Evolutionary conservation across 2,888 invertebrate genomes (phyloP).

Genomic region (Lymantria monacha): DNA sequence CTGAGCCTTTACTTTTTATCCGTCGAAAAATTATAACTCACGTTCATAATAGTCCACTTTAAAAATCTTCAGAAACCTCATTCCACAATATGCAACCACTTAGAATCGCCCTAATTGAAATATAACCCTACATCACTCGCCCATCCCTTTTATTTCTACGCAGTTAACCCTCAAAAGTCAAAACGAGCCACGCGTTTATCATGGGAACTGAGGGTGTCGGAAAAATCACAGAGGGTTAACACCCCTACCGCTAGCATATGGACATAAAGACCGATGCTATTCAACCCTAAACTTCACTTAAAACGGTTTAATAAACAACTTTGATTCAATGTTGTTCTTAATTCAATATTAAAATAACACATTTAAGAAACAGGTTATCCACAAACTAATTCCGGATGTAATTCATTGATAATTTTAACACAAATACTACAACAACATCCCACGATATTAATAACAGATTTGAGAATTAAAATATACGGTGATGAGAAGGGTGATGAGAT

Average conservation of each 20-base stretch:
- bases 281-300: background rate
- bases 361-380: no score
- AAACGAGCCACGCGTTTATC: slow-evolving; percentile 37
- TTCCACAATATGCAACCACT: slow-evolving; percentile 1
- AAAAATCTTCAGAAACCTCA: background rate
- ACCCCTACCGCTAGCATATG: slow-evolving; percentile 39
- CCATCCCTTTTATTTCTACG: slow-evolving; percentile 24
- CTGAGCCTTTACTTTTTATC: no score
- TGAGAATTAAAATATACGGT: no score
- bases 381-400: no score
- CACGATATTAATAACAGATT: no score
- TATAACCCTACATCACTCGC: slow-evolving; percentile 20
- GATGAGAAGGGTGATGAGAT: no score
- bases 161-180: slow-evolving; percentile 32
- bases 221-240: slow-evolving; percentile 25
- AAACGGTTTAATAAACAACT: background rate
- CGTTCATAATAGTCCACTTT: no score
- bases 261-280: slow-evolving; percentile 26
- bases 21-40: no score
- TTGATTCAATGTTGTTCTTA: no score
- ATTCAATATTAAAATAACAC: no score
- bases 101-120: slow-evolving; percentile 31
- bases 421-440: no score
- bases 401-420: no score
- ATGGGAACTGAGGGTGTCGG: slow-evolving; percentile 45